phyloP scores from a whole-genome alignment of 2,888 invertebrate species.

The Philereme vetulata region DNA sequence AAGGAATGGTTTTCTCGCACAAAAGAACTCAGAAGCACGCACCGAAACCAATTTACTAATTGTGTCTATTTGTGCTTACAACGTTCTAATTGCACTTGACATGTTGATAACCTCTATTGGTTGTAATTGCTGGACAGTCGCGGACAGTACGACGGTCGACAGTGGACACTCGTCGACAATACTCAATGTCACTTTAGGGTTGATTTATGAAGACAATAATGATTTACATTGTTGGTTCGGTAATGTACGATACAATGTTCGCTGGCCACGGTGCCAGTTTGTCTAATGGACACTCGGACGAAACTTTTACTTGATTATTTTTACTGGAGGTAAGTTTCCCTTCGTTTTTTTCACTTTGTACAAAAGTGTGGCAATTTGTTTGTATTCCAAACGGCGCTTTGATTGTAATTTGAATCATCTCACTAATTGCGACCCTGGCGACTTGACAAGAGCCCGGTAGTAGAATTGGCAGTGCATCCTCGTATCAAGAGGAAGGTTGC shows the following conservation, averaged over 20 bases:
- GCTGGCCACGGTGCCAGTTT: constrained; percentile 1
- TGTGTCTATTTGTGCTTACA: constrained; percentile 30
- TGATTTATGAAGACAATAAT: constrained; percentile 29
- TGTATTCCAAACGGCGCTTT: too few species aligned
- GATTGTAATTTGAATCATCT: too few species aligned
- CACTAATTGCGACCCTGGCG: too few species aligned
- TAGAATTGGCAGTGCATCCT: too few species aligned
- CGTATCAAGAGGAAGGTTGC: too few species aligned
- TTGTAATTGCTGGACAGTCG: constrained; percentile 21
- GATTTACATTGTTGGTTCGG: constrained; percentile 25
- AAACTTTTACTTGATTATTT: constrained; percentile 11
- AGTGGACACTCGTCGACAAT: constrained; percentile 21
- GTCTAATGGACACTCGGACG: constrained; percentile 12
- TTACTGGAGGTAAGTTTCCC: not conserved
- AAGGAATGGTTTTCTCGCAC: too few species aligned
- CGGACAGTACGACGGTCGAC: constrained; percentile 6
- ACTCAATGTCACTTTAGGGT: constrained; percentile 17
- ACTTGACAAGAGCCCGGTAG: too few species aligned
- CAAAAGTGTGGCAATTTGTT: too few species aligned
- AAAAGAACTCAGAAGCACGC: not conserved
- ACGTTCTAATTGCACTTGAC: constrained; percentile 37
- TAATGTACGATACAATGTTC: constrained; percentile 20
- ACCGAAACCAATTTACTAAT: constrained; percentile 32
- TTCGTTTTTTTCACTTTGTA: too few species aligned
- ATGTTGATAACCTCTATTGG: constrained; percentile 32